Evolutionary conservation across 2,113 vertebrate species (phyloP), one percentile per base, ranked within the genome.

Genomic region (Sprattus sprattus): DNA sequence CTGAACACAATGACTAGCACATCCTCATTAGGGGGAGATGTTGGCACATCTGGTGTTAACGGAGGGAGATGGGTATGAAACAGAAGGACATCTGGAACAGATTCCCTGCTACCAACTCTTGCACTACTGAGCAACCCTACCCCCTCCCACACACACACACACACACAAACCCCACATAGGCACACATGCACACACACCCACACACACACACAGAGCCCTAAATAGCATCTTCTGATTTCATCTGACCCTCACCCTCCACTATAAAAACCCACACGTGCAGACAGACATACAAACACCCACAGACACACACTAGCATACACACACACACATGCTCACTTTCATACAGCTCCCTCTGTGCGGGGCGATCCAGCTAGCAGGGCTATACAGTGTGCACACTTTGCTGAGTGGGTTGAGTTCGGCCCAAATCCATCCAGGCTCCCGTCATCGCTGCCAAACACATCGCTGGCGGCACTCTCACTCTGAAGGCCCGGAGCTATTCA

Each of bases 21-120:
- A 13, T 71, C 64, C 52, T 84, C 44, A 80, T 82, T 85, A 84
- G 15, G 16, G 16, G 45, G 78, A 22, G 8, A 75, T 84, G 82
- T 86, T 46, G 64, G 85, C 80, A 89, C 86, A 87, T 89, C 50
- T 85, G 86, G 83, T 28, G 81, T 80, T 82, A 86, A 83, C 81
- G 32, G 46, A 28, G 25, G 50, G 52, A n/a, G 54, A 85, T 28
- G 45, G 78, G 84, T 60, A 84, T 71, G 67, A 81, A 71, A 32
- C 50, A 47, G 49, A 45, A 47, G 80, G 52, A 84, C 85, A 86
- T 84, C 86, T 87, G 87, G 84, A 87, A 86, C 32, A 13, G 25
- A 85, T 86, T 81, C 80, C 57, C 82, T 45, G 85, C 45, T 16
- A 49, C 45, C 25, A n/a, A 4, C 45, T 78, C 45, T 39, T 49